Conservation (phyloP, 1,140 invertebrate genomes). For the Teleopsis dalmanni region DNA sequence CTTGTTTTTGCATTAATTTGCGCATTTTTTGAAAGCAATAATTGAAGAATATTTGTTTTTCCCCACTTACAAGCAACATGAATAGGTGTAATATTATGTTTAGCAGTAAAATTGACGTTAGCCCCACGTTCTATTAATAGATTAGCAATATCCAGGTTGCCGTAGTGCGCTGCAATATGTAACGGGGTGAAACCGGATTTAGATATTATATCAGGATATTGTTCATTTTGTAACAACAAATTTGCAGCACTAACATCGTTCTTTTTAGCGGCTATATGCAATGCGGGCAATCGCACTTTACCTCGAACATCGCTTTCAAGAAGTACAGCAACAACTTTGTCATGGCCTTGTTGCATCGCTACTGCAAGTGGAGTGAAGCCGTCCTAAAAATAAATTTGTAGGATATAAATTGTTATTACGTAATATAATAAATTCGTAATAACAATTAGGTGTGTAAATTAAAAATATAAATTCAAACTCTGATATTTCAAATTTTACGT, state of each 20-base stretch:
- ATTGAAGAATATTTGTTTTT: conserved; percentile 61
- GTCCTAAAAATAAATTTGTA: conserved; percentile 55
- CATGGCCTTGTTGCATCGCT: conserved; percentile 98
- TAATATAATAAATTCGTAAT: too few relatives aligned
- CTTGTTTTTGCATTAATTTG: conserved; percentile 91
- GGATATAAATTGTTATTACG: too few relatives aligned
- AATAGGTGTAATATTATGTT: conserved; percentile 87
- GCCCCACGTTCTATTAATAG: conserved; percentile 86
- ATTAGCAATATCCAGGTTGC: conserved; percentile 90
- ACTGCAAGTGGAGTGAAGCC: conserved; percentile 98
- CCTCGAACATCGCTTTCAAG: conserved; percentile 91
- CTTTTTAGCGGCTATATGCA: conserved; percentile 99
- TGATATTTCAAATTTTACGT: too few relatives aligned
- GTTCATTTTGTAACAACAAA: conserved; percentile 86
- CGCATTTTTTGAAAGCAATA: conserved; percentile 77
- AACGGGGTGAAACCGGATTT: conserved; percentile 98
- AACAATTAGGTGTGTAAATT: too few relatives aligned
- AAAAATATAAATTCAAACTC: too few relatives aligned
- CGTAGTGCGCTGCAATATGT: conserved; percentile 98
- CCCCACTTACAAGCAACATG: conserved; percentile 64
- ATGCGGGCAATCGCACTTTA: conserved; percentile 78
- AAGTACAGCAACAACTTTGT: conserved; percentile 92
- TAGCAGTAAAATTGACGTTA: conserved; percentile 87
- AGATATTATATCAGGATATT: conserved; percentile 90
- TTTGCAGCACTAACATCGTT: conserved; percentile 95